Percentiles rank a stretch among this genome's conserved stretches.
These are phyloP conservation scores for Crypturellus undulatus DNA, from an alignment of 2,113 vertebrate genomes.

Conservation along the genomic window DNA sequence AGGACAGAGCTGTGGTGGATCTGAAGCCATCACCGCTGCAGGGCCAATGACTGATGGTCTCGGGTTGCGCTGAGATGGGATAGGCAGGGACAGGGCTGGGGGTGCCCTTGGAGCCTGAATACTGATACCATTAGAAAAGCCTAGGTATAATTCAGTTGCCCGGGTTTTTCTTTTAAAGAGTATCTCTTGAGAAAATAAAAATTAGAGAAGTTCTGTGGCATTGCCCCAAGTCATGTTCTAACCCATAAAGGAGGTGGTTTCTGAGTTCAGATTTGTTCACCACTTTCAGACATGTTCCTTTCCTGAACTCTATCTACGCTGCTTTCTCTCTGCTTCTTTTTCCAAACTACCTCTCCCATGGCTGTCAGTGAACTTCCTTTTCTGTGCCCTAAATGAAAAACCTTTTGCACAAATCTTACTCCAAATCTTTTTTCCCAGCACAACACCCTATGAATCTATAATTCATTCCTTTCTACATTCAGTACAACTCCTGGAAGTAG, in stretches of 20 bases:
- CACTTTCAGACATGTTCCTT: not conserved
- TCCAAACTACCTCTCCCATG: not conserved
- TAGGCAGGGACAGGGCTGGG: not conserved
- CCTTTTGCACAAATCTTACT: not conserved
- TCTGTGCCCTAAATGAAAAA: not conserved
- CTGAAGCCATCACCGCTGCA: not conserved
- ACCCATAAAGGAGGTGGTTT: not conserved
- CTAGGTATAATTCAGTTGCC: not conserved
- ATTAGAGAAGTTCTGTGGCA: fast-evolving
- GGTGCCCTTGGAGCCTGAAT: not conserved
- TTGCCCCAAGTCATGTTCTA: not conserved
- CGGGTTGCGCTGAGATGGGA: not conserved
- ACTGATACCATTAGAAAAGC: not conserved
- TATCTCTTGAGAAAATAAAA: not conserved
- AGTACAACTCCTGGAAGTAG: fast-evolving
- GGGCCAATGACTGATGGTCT: too few relatives aligned
- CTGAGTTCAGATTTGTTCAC: not conserved
- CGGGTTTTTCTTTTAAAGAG: not conserved
- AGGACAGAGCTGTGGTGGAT: not conserved
- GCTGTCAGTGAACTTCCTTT: not conserved
- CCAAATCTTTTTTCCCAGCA: not conserved
- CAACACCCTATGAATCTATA: not conserved
- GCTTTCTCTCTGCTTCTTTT: not conserved
- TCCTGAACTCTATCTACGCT: not conserved
- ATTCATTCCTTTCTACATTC: not conserved